Evolutionary conservation across 1,140 invertebrate genomes (phyloP), one percentile per base, ranked within the genome.

Genomic region (Cherax quadricarinatus): DNA sequence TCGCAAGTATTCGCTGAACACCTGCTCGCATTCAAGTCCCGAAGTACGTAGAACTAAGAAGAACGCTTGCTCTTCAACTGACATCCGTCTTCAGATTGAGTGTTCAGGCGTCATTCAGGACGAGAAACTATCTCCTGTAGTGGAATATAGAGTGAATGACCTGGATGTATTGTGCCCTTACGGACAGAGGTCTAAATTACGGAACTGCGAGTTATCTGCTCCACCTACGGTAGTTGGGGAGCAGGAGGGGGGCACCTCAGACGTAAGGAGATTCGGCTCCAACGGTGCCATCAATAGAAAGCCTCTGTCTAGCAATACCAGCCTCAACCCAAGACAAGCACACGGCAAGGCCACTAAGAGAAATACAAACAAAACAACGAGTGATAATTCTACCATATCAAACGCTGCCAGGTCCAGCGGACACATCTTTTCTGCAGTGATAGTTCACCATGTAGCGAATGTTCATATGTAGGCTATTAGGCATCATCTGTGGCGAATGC

Each of bases 21-120:
- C 51, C 51, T 83, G 81, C 21, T 85, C 88, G 3, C 78, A 78
- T 49, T 90, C 88, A 3, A 90, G 81, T 48, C 88, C 88, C 4
- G 88, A 90, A 51, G 88, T 90, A 12, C 81, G 84, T n/a, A 9
- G 84, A 30, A n/a, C 84, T 10, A 21, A 53, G 24, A 86, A 73
- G 24, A 91, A 79, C n/a, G 66, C 90, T 14, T 81, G 75, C 75
- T 91, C 90, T 21, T 91, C 89, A 30, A 91, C 84, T 30, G 90
- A 91, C 78, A 91, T 91, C 49, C 84, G 90, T 41, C 85, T 91
- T 9, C 84, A 91, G 90, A 91, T 91, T 41, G 90, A 91, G 84
- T 91, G 85, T 30, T 91, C 90, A 16, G 49, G 60, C 51, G 49
- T 81, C n/a, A 14, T 73, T 4, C 85, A 75, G 84, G 84, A 91